phyloP scores from a whole-genome alignment of 2,888 invertebrate genomes.

The Ligdia adustata region DNA sequence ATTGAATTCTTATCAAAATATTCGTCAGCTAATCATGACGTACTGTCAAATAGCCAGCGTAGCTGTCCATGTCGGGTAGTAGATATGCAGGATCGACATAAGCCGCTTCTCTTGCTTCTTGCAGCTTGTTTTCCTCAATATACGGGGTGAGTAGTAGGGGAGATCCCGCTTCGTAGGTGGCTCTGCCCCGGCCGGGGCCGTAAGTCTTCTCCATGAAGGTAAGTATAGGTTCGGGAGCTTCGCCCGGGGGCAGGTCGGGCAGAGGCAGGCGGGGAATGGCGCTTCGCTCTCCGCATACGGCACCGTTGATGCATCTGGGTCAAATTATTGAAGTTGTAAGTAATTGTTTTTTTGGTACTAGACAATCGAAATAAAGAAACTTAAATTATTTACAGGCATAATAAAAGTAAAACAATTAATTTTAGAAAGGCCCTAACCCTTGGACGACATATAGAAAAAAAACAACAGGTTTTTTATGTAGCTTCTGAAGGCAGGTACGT shows the following conservation, averaged over 20 bases:
- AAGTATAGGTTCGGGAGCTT: slow-evolving; percentile 74
- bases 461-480: too few relatives aligned
- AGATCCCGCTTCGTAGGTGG: slow-evolving; percentile 67
- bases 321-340: too few relatives aligned
- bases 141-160: slow-evolving; percentile 82
- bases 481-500: too few relatives aligned
- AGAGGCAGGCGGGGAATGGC: slow-evolving; percentile 57
- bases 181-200: slow-evolving; percentile 50
- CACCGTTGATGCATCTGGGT: slow-evolving; percentile 50
- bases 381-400: too few relatives aligned
- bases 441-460: too few relatives aligned
- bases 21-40: slow-evolving; percentile 37
- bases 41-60: slow-evolving; percentile 77
- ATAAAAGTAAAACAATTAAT: too few relatives aligned
- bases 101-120: slow-evolving; percentile 76
- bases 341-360: too few relatives aligned
- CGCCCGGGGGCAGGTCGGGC: slow-evolving; percentile 71
- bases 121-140: slow-evolving; percentile 78
- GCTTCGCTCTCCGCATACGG: slow-evolving; percentile 46
- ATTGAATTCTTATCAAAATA: too few relatives aligned
- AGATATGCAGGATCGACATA: slow-evolving; percentile 66
- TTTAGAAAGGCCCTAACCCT: too few relatives aligned
- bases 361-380: too few relatives aligned
- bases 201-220: slow-evolving; percentile 73
- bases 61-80: slow-evolving; percentile 75